Conservation (phyloP, 2,888 invertebrate genomes). For the Hemistola chrysoprasaria region DNA sequence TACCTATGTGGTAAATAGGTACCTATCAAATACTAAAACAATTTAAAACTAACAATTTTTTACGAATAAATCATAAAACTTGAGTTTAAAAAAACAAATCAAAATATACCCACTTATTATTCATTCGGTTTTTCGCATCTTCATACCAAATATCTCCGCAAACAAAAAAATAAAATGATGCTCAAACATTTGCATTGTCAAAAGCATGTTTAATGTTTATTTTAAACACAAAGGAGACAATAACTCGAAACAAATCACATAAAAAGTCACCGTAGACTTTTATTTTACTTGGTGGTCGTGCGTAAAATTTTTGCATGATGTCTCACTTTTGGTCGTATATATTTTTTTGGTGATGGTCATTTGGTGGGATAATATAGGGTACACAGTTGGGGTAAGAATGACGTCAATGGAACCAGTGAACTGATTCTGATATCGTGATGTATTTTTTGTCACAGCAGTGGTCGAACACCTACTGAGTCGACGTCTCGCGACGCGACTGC, state of each 20-base stretch:
- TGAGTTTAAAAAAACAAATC: background rate
- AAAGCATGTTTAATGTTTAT: conserved; percentile 26
- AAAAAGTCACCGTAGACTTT: conserved; percentile 19
- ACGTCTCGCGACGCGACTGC: conserved; percentile 38
- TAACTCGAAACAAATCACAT: conserved; percentile 25
- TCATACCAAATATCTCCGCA: conserved; percentile 8
- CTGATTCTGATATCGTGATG: conserved; percentile 44
- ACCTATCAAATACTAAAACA: too few relatives aligned
- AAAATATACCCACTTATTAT: background rate
- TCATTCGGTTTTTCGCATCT: conserved; percentile 10
- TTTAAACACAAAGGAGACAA: conserved; percentile 24
- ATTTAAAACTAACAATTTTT: too few relatives aligned
- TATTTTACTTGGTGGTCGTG: conserved; percentile 24
- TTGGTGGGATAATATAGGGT: conserved; percentile 35
- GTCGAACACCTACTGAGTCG: conserved; percentile 61
- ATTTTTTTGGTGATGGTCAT: conserved; percentile 35
- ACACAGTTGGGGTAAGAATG: conserved; percentile 32
- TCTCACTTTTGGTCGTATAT: conserved; percentile 45
- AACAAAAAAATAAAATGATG: conserved; percentile 8
- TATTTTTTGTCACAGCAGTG: conserved; percentile 55
- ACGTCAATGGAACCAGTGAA: conserved; percentile 39
- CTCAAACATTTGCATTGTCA: conserved; percentile 21
- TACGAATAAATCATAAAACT: too few relatives aligned
- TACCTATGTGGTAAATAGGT: too few relatives aligned
- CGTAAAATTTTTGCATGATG: conserved; percentile 40